Evolutionary conservation across 2,797 vertebrate species (phyloP).

Genomic region (Esox lucius): DNA sequence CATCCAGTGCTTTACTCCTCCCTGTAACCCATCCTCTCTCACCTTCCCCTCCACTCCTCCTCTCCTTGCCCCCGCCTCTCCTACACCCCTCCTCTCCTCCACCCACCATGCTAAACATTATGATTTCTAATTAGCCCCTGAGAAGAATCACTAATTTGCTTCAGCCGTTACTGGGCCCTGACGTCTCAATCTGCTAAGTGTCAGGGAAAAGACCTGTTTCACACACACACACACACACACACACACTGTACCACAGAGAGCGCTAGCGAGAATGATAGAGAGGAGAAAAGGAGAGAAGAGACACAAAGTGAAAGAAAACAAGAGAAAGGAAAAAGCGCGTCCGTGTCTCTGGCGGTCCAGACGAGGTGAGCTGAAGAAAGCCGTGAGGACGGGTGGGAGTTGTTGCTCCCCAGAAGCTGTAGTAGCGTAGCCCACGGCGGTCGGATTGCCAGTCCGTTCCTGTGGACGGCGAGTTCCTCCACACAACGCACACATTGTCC

Average conservation of each 20-base stretch:
- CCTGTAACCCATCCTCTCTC: not conserved
- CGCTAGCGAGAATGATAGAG: conserved; percentile 31
- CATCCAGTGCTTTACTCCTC: no score
- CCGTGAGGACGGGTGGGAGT: not conserved
- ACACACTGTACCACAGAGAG: conserved; percentile 52
- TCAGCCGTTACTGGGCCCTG: conserved; percentile 82
- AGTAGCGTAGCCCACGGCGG: conserved; percentile 47
- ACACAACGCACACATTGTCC: conserved; percentile 74
- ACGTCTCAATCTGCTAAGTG: conserved; percentile 96
- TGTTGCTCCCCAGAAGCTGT: not conserved
- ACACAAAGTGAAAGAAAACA: conserved; percentile 33
- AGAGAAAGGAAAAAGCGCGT: not conserved
- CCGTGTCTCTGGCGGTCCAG: conserved; percentile 1
- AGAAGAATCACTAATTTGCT: conserved; percentile 94
- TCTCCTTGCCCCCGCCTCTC: conserved; percentile 8
- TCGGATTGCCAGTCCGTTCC: conserved; percentile 67
- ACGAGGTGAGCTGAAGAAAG: conserved; percentile 12
- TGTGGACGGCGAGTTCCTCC: conserved; percentile 60
- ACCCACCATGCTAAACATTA: conserved; percentile 86
- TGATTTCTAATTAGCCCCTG: conserved; percentile 91
- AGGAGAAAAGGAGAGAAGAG: conserved; percentile 24
- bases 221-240: conserved; percentile 77
- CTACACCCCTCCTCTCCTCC: conserved; percentile 50
- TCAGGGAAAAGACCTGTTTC: conserved; percentile 91
- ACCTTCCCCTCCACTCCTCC: not conserved